These are phyloP conservation scores for Taphrorychus bicolor DNA, from an alignment of 2,888 invertebrate genomes.

Conservation along the genomic window DNA sequence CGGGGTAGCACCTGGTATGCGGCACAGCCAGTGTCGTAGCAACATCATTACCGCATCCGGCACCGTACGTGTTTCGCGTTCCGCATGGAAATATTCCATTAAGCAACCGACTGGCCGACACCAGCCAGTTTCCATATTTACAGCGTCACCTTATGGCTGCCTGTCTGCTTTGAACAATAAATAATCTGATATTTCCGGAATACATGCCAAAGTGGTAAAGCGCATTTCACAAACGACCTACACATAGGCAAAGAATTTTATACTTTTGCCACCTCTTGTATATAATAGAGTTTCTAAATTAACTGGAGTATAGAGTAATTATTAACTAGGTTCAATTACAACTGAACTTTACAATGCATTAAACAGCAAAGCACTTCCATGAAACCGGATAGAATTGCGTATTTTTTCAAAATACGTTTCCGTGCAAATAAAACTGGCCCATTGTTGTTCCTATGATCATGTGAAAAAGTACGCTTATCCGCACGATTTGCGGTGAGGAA, in stretches of 20 bases:
- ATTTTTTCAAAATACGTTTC: too few relatives aligned
- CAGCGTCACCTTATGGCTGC: constrained; percentile 38
- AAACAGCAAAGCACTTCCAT: too few relatives aligned
- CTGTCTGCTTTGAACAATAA: constrained; percentile 37
- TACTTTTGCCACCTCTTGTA: too few relatives aligned
- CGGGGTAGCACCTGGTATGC: constrained; percentile 55
- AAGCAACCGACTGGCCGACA: constrained; percentile 35
- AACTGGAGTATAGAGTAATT: too few relatives aligned
- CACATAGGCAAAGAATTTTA: not conserved
- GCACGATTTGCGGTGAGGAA: too few relatives aligned
- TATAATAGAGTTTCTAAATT: too few relatives aligned
- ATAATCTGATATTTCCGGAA: constrained; percentile 34
- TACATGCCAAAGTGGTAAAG: constrained; percentile 16
- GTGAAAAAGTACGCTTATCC: too few relatives aligned
- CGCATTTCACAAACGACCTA: not conserved
- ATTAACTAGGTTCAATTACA: too few relatives aligned
- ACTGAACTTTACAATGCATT: too few relatives aligned
- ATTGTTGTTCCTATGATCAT: too few relatives aligned
- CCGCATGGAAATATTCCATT: constrained; percentile 40
- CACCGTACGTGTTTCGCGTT: constrained; percentile 30
- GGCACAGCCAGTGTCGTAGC: constrained; percentile 38
- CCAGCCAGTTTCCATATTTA: constrained; percentile 39
- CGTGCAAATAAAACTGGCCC: too few relatives aligned
- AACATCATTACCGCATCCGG: constrained; percentile 56
- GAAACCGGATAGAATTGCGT: too few relatives aligned